A percentile compares a stretch with the other conserved stretches of the same genome.
Evolutionary conservation across 2,888 invertebrate species (phyloP).

Genomic region (Ormyrus pomaceus): DNA sequence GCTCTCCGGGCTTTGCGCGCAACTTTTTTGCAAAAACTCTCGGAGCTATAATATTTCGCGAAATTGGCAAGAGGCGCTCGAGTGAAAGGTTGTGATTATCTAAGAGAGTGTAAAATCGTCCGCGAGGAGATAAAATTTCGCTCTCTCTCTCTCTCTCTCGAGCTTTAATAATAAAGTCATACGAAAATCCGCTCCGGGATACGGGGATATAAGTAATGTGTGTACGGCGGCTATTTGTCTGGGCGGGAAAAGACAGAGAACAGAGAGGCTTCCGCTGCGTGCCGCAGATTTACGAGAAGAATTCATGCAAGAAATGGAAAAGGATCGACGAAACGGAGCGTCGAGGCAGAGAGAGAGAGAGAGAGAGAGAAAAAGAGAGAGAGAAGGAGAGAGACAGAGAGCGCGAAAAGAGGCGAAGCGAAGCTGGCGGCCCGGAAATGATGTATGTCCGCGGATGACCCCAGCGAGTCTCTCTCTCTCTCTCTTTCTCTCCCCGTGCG

Average conservation of each 20-base stretch:
- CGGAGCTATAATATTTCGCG: no score
- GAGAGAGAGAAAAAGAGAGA: no score
- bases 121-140: no score
- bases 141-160: no score
- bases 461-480: constrained; percentile 21
- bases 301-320: constrained; percentile 51
- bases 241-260: background rate
- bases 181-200: no score
- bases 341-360: background rate
- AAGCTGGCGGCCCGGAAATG: constrained; percentile 57
- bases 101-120: no score
- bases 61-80: no score
- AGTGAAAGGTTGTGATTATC: no score
- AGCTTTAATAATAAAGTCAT: no score
- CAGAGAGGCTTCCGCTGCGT: constrained; percentile 6
- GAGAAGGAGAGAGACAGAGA: no score
- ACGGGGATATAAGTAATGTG: constrained; percentile 3
- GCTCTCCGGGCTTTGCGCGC: no score
- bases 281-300: constrained; percentile 49
- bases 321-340: constrained; percentile 43
- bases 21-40: no score
- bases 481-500: background rate
- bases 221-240: constrained; percentile 18
- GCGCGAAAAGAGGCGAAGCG: constrained; percentile 28
- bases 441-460: constrained; percentile 65